Base-by-base conservation (phyloP, 2,888 invertebrate species). In the Petrolisthes manimaculis region DNA sequence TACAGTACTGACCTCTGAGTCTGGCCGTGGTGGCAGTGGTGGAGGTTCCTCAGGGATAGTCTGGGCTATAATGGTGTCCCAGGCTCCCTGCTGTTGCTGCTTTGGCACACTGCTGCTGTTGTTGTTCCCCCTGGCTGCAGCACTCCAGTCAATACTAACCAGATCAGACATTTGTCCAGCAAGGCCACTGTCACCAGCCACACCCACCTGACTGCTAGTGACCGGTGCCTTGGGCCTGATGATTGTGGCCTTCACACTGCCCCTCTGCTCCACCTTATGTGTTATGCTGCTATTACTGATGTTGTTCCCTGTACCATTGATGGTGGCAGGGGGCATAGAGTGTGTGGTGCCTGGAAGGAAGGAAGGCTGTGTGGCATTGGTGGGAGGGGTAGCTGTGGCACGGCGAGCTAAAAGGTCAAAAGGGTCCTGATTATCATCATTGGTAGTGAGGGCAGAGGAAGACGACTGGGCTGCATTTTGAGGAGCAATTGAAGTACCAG, bases 31-130 rank as follows among this genome's bases (percentile, higher is more conserved):
- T 51, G 88, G 88, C 21, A 88, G 67, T 55, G 88, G 88, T 54
- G 88, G 88, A 24, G 88, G 88, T 54, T 88, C 88, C 51, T 88
- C 88, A 9, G 75, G 88, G 61, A 88, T 88, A 12, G 88, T 88
- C 53, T 88, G 88, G 51, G 80, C 88, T 4, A 88, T 88, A 9
- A 88, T 88, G 71, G 71, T 71, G 71, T 71, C 71, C 71, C 71
- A 71, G 18, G 71, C 12, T 18, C 6, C 71, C 14, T 21, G 6
- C 21, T 71, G 71, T n/a, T 71, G 71, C 21, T n/a, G 71, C 21
- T 71, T 37, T 53, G 67, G 67, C 8, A 37, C 69, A 37, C 67
- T 69, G 53, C 69, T 69, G 8, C 61, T 53, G 37, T 71, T 81
- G 12, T 55, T 61, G 37, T 81, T 61, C 4, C 55, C 53, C 53